Percentiles rank a stretch among this genome's conserved stretches.
Evolutionary conservation across 2,797 vertebrate genomes (phyloP).

Genomic region (Ibycter americanus): DNA sequence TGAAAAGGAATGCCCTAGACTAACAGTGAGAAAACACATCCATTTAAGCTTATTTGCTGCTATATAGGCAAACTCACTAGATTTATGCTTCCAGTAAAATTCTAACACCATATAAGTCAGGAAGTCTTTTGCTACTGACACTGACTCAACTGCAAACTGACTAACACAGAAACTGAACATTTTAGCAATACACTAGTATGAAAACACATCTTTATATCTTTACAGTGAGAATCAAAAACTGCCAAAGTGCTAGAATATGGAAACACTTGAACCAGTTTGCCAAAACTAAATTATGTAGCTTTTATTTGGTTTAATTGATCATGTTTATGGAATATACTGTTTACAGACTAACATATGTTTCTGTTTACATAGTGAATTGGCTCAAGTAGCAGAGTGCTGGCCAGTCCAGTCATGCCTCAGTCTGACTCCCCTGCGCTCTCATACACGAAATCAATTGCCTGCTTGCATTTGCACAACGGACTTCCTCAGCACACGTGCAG

Average conservation of each 20-base stretch:
- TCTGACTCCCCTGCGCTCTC: not conserved
- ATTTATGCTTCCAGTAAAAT: conserved; percentile 24
- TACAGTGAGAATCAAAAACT: not conserved
- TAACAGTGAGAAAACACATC: not conserved
- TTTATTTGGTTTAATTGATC: not conserved
- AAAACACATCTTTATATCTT: not conserved
- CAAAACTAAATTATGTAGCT: not conserved
- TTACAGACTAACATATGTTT: not conserved
- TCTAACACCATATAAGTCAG: not conserved
- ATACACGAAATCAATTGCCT: not conserved
- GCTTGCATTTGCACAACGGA: not conserved
- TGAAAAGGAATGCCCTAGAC: not conserved
- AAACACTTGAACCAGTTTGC: not conserved
- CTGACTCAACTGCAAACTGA: not conserved
- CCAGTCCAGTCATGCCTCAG: not conserved
- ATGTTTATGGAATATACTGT: not conserved
- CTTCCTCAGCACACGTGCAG: not conserved
- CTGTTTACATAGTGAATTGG: not conserved
- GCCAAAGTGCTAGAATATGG: not conserved
- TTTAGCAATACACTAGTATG: not conserved
- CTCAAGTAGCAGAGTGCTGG: not conserved
- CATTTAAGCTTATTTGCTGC: not conserved
- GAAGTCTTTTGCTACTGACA: conserved; percentile 9
- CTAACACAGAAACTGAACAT: not conserved
- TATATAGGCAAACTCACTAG: not conserved